Evolutionary conservation across 1,140 invertebrate genomes (phyloP), one percentile per base, ranked within the genome.

Genomic region (Temnothorax nylanderi): DNA sequence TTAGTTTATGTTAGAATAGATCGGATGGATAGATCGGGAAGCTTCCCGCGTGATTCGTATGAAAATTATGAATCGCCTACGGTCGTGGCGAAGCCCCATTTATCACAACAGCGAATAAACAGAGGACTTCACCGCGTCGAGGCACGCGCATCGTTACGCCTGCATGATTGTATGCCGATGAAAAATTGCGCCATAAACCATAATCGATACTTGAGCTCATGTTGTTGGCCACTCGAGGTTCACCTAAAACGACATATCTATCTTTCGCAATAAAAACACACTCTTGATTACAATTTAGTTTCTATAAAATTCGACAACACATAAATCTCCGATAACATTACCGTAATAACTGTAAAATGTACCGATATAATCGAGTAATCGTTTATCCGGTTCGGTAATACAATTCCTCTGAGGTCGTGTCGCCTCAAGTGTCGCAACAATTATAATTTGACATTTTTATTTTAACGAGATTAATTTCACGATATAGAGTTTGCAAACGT

Each of bases 1-100:
- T 82, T 82, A 82, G 80, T 82, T 81, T 74, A 82, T 74, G 41
- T 82, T 82, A 82, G 69, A 82, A 82, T 74, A 74, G 51, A 11
- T 82, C 54, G 54, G 69, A 82, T 82, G 80, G 67, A 60, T 56
- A 82, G 41, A 56, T 47, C n/a, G n/a, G 69, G 54, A n/a, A 56
- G 44, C 11, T 54, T 54, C 56, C 37, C 54, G 34, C 13, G 26
- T 47, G 80, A 82, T 82, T 60, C 56, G 41, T 37, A 74, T 60
- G 54, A 82, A 74, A 41, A 60, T 47, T 82, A 47, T 72, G 41
- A 80, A 80, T 80, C 34, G 49, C 32, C 26, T 47, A n/a, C 26
- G 41, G 47, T 60, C 41, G 32, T 18, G 6, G 7, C 56, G 54
- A 74, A 82, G 34, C 5, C 44, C 8, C 37, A 82, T 60, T 81